Evolutionary conservation across 2,113 vertebrate genomes (phyloP).

Genomic region (Misgurnus mizolepis): DNA sequence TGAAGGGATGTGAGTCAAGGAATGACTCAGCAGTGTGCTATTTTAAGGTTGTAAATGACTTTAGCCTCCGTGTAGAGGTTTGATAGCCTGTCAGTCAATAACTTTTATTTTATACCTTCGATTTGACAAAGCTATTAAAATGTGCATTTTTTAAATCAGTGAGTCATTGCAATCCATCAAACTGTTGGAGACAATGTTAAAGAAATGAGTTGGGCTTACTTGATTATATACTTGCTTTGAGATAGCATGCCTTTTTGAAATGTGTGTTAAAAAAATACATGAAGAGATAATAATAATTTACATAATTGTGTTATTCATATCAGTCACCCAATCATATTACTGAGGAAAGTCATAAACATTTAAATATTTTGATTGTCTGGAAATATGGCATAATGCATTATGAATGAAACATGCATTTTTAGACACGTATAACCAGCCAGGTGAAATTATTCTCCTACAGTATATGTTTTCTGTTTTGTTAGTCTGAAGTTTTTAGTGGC

Average conservation of each 20-base stretch:
- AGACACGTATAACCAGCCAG: no score
- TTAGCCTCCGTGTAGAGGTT: neutral
- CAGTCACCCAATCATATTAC: no score
- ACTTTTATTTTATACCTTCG: neutral
- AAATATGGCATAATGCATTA: no score
- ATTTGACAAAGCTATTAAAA: neutral
- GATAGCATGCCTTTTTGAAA: no score
- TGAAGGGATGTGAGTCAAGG: conserved; percentile 16
- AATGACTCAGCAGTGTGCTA: conserved; percentile 7
- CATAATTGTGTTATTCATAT: no score
- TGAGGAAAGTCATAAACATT: no score
- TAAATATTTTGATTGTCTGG: no score
- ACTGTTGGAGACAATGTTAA: neutral
- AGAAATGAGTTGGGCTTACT: no score
- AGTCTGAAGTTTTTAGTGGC: neutral
- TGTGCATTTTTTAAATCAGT: neutral
- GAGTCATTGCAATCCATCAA: neutral
- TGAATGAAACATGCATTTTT: no score
- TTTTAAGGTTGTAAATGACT: conserved; percentile 6
- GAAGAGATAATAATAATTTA: no score
- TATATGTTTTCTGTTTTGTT: neutral
- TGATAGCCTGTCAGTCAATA: conserved; percentile 1
- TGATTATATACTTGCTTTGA: no score
- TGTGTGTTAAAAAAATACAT: no score
- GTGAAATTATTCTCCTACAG: neutral